Base-by-base conservation (phyloP, 92 coral and sea anemone species). In the Epizoanthus stellaris region DNA sequence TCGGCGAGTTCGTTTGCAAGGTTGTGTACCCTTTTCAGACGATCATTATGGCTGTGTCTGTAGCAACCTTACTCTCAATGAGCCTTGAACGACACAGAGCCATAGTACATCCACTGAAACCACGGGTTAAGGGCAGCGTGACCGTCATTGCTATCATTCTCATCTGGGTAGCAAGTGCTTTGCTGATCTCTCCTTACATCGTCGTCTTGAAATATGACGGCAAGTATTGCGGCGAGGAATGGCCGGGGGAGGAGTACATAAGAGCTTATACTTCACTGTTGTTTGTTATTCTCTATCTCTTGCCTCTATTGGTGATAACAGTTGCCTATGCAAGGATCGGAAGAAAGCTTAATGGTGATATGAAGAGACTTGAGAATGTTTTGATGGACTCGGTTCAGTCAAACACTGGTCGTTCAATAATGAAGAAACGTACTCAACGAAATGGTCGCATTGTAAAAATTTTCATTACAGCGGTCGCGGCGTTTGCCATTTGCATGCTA, bases 81-180 rank as follows among this genome's bases (percentile, higher is more conserved):
- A 93, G 97, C 76, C 92, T 95, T 34, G 98, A 95, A 81, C 92
- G 98, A 11, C 88, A 95, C 73, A 77, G 98, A 30, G 98, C 95
- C 4, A 95, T 95, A 34, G 86, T 95, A 73, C 81, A 92, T 43
- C 98, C 98, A 8, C 82, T 95, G 25, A 91, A 95, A 62, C 95
- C 93, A 2, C 89, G 97, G 6, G 84, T 93, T 58, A 93, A 91
- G 66, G 92, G 92, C 19, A 82, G 85, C 17, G 82, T 73, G 70
- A 83, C 95, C 14, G 58, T 90, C 6, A 63, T 82, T 23, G 82
- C 88, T 12, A 95, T 95, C 21, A 86, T 81, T 2, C 66, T 67
- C 65, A 87, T 93, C 36, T 95, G 98, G 98, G 40, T 89, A 7
- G 90, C 93, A 30, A 94, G 98, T 47, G 80, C 86, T 2, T 17